Evolutionary conservation across 2,888 invertebrate genomes (phyloP).

Genomic region (Callinectes sapidus): DNA sequence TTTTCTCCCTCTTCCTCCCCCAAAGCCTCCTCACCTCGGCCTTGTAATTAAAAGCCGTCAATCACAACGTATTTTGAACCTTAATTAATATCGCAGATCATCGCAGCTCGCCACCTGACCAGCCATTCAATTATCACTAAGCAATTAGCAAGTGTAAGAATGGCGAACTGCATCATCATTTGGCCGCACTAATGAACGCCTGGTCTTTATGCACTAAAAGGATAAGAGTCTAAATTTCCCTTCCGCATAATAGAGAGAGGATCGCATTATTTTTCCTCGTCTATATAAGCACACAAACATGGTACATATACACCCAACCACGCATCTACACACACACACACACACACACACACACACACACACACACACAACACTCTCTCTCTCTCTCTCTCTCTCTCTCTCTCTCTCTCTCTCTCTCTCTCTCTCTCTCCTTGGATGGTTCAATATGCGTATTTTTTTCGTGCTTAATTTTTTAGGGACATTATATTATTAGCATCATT

Average conservation of each 20-base stretch:
- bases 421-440: neutral
- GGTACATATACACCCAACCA: neutral
- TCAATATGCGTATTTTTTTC: neutral
- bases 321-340: too few relatives aligned
- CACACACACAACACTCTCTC: too few relatives aligned
- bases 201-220: neutral
- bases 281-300: neutral
- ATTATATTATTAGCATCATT: neutral
- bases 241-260: neutral
- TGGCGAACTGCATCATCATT: neutral
- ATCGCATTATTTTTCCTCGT: neutral
- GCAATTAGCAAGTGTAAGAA: constrained; percentile 13
- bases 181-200: neutral
- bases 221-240: neutral
- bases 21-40: neutral
- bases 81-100: constrained; percentile 15
- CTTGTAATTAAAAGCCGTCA: neutral
- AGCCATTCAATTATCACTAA: constrained; percentile 12
- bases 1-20: neutral
- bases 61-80: neutral
- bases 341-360: too few relatives aligned
- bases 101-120: neutral
- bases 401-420: constrained; percentile 25
- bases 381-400: constrained; percentile 10
- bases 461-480: neutral